phyloP scores from a whole-genome alignment of 2,797 vertebrate species.

The Enteromius afrohamiltoni region DNA sequence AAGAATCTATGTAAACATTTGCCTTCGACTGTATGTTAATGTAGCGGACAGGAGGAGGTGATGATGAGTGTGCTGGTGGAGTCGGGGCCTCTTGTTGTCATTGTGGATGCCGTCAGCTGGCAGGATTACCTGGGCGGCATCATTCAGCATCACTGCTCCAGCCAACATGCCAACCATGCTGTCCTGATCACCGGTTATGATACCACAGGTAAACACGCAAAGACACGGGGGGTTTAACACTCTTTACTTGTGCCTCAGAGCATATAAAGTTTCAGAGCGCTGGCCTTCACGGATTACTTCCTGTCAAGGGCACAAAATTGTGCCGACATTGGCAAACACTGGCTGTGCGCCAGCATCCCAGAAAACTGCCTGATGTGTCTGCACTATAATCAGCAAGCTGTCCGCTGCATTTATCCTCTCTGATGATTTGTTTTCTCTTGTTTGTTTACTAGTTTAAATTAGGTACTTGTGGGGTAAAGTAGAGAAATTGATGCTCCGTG shows the following conservation, averaged over 20 bases:
- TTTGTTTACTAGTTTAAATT: conserved; percentile 12
- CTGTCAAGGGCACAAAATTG: conserved; percentile 38
- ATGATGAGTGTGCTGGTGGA: conserved; percentile 84
- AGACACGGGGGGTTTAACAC: conserved; percentile 36
- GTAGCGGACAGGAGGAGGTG: conserved; percentile 81
- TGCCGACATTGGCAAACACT: conserved; percentile 2
- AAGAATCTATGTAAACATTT: not conserved
- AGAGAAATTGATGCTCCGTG: not conserved
- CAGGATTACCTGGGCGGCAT: conserved; percentile 94
- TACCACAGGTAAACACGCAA: conserved; percentile 76
- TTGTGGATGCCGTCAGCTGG: conserved; percentile 92
- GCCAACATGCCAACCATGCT: conserved; percentile 87
- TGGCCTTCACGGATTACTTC: conserved; percentile 40
- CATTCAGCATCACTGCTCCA: conserved; percentile 94
- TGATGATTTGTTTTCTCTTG: not conserved
- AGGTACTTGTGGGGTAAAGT: not conserved
- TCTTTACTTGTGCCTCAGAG: conserved; percentile 42
- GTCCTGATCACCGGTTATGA: conserved; percentile 89
- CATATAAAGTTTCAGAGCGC: conserved; percentile 15
- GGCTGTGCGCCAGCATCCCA: conserved; percentile 31
- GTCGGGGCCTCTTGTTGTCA: conserved; percentile 83
- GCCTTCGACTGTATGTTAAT: not conserved
- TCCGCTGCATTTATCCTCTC: not conserved
- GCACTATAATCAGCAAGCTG: conserved; percentile 30
- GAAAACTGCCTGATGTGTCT: conserved; percentile 21